Percentiles rank a stretch among this genome's conserved stretches.
phyloP scores from a whole-genome alignment of 2,797 vertebrate species.

The Hapalemur alaotrensis region DNA sequence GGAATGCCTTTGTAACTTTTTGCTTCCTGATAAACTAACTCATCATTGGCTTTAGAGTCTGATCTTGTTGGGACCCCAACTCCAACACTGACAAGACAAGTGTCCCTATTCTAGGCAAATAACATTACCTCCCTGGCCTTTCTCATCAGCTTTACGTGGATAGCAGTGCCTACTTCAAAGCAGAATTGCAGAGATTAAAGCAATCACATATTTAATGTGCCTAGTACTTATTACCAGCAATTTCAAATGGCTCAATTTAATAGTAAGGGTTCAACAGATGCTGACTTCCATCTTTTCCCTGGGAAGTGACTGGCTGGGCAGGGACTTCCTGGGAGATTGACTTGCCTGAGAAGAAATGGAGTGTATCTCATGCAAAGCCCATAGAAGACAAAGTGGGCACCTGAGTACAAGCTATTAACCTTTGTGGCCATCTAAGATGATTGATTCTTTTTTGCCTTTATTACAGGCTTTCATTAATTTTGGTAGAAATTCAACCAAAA shows the following conservation, averaged over 20 bases:
- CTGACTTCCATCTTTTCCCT: background rate
- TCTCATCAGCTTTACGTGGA: background rate
- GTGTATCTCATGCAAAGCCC: background rate
- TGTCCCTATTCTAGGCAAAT: background rate
- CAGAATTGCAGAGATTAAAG: background rate
- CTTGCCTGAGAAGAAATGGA: background rate
- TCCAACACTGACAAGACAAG: background rate
- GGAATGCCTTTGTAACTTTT: slow-evolving; percentile 3
- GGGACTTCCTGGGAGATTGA: background rate
- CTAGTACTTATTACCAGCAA: background rate
- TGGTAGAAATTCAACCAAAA: background rate
- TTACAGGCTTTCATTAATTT: background rate
- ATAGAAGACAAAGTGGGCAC: background rate
- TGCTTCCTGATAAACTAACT: background rate
- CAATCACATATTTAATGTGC: background rate
- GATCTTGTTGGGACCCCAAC: background rate
- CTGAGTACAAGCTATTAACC: background rate
- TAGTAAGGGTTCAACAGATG: background rate
- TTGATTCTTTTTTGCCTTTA: background rate
- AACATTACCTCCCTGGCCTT: background rate
- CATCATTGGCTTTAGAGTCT: background rate
- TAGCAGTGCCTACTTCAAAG: background rate
- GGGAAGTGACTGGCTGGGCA: background rate
- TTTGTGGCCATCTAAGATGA: background rate
- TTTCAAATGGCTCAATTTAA: background rate